A percentile compares a stretch with the other conserved stretches of the same genome.
phyloP scores from a whole-genome alignment of 2,113 vertebrate genomes.

The Cisticola juncidis region DNA sequence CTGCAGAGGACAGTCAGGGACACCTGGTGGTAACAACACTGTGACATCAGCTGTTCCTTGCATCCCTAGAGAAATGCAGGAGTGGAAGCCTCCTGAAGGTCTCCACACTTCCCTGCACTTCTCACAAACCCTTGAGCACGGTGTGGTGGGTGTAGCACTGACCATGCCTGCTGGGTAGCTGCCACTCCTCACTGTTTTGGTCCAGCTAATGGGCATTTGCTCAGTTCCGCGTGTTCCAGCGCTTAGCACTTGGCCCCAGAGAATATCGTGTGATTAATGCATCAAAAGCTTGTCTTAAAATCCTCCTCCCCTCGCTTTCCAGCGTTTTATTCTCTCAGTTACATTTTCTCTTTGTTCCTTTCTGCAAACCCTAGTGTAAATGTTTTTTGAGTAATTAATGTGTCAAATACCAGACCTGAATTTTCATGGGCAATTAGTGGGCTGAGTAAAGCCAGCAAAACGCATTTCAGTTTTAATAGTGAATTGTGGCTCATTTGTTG shows the following conservation, averaged over 20 bases:
- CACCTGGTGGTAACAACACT: neutral
- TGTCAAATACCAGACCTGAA: conserved; percentile 65
- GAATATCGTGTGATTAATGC: neutral
- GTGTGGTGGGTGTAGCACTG: neutral
- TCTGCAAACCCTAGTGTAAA: conserved; percentile 60
- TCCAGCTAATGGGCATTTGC: neutral
- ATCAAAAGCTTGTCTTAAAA: conserved; percentile 27
- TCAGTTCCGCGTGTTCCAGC: neutral
- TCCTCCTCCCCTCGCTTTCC: neutral
- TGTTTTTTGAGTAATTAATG: conserved; percentile 68
- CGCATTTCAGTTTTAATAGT: conserved; percentile 35
- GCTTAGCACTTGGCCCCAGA: neutral
- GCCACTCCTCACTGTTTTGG: neutral
- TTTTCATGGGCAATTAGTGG: conserved; percentile 67
- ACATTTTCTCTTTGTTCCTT: conserved; percentile 53
- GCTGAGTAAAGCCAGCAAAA: conserved; percentile 59
- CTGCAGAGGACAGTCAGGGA: neutral
- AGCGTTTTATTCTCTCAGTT: conserved; percentile 48
- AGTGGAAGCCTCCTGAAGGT: neutral
- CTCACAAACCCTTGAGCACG: neutral
- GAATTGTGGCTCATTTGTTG: conserved; percentile 47
- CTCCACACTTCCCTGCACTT: neutral
- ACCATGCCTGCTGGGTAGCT: neutral
- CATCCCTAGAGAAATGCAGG: neutral
- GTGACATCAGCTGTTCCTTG: neutral